A percentile compares a stretch with the other conserved stretches of the same genome.
Conservation (phyloP, 1,140 invertebrate species). For the Melitaea cinxia region DNA sequence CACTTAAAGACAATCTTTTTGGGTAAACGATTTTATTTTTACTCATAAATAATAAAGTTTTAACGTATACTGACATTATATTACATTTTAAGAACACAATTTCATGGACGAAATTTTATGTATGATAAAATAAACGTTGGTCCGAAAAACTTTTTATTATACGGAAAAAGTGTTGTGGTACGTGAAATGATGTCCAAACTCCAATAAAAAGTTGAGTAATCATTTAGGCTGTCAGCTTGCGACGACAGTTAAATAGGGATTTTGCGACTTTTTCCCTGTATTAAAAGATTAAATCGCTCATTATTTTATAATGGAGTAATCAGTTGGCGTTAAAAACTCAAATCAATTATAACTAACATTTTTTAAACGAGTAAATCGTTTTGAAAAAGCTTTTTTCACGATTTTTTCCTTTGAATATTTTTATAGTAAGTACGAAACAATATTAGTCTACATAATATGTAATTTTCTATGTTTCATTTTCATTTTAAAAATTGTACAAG, state of each 20-base stretch:
- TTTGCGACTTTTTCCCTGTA: constrained; percentile 30
- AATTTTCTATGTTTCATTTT: too few species aligned
- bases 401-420: too few species aligned
- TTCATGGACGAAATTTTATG: too few species aligned
- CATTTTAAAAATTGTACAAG: too few species aligned
- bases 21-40: too few species aligned
- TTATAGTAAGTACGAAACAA: too few species aligned
- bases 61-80: too few species aligned
- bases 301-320: constrained; percentile 15
- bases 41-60: too few species aligned
- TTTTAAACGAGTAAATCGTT: background rate
- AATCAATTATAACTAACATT: background rate
- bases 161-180: constrained; percentile 31
- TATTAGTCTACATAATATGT: too few species aligned
- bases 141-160: constrained; percentile 18
- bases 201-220: constrained; percentile 37
- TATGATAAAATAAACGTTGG: constrained; percentile 6
- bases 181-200: constrained; percentile 35
- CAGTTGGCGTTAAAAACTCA: background rate
- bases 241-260: constrained; percentile 35
- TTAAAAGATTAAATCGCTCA: constrained; percentile 29
- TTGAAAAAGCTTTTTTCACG: background rate
- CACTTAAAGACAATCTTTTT: too few species aligned
- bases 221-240: constrained; percentile 37
- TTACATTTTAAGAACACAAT: too few species aligned